Evolutionary conservation across 2,888 invertebrate species (phyloP), one percentile per base, ranked within the genome.

Genomic region (Caenorhabditis plicata): DNA sequence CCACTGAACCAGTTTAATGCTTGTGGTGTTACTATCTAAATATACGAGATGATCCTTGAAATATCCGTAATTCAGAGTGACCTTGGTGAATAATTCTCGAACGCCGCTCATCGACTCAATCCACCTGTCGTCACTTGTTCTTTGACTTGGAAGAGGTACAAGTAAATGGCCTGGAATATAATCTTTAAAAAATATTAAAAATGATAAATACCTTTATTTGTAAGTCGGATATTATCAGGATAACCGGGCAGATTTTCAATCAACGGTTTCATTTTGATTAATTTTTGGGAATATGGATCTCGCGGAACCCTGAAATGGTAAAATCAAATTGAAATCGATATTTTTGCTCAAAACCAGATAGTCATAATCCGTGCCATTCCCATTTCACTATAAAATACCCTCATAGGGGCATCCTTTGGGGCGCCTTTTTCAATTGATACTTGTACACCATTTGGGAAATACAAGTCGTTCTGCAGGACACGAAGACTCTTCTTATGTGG

Each of bases 371-470:
- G n/a, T 0, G 66, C 36, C 57, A 47, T 47, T 38, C 66, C 64
- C 72, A 72, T 66, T 42, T 72, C 72, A 15, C 68, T 57, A 32
- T 60, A 48, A 17, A 64, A 44, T 17, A 70, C 64, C 23, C 61
- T 23, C 39, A 40, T 42, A 22, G 53, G 50, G 4, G 48, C 50
- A 27, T 33, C 33, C 20, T 54, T 50, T 3, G 38, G 33, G 0
- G 26, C 50, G 27, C 60, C 54, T 29, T 64, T 51, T 15, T 64
- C 67, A 15, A 48, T 48, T 36, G 26, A 46, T 27, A 68, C 47
- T 44, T 63, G 61, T 25, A 72, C 42, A 49, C 72, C 72, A 47
- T 72, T 72, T 3, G 72, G 72, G 51, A 69, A 70, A 39, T 64
- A 68, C 15, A 72, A 45, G 8, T 49, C 58, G 19, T 64, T 47